Conservation (phyloP, 2,888 invertebrate genomes). For the Microctonus hyperodae region DNA sequence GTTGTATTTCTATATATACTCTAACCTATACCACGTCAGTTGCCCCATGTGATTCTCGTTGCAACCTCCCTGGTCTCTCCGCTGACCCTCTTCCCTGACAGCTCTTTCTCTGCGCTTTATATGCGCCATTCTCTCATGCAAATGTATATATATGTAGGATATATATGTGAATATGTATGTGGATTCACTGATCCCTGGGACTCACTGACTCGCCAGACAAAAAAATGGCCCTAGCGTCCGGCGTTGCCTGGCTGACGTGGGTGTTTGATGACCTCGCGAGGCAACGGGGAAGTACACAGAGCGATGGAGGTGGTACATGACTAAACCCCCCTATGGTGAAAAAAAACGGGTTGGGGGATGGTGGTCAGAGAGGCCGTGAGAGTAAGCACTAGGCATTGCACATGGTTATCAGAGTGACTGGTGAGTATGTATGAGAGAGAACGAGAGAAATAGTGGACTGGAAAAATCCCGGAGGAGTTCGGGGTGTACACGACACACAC, state of each 20-base stretch:
- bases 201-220: conserved; percentile 63
- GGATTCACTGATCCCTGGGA: conserved; percentile 62
- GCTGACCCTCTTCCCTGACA: conserved; percentile 36
- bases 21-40: conserved; percentile 31
- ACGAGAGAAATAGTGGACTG: conserved; percentile 30
- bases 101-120: conserved; percentile 38
- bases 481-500: conserved; percentile 29
- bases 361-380: conserved; percentile 47
- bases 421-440: no score
- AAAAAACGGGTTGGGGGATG: conserved; percentile 39
- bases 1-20: conserved; percentile 28
- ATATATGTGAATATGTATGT: conserved; percentile 24
- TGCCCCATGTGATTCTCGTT: conserved; percentile 35
- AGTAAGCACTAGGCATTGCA: conserved; percentile 22
- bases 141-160: not conserved
- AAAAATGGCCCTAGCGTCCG: conserved; percentile 60
- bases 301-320: conserved; percentile 36
- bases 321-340: conserved; percentile 37
- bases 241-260: conserved; percentile 58
- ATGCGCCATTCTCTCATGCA: conserved; percentile 31
- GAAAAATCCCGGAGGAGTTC: conserved; percentile 41
- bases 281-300: conserved; percentile 11
- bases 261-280: conserved; percentile 62
- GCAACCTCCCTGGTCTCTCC: conserved; percentile 39
- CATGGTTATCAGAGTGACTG: not conserved